Conservation (phyloP, 2,113 vertebrate genomes). For the Riparia riparia region DNA sequence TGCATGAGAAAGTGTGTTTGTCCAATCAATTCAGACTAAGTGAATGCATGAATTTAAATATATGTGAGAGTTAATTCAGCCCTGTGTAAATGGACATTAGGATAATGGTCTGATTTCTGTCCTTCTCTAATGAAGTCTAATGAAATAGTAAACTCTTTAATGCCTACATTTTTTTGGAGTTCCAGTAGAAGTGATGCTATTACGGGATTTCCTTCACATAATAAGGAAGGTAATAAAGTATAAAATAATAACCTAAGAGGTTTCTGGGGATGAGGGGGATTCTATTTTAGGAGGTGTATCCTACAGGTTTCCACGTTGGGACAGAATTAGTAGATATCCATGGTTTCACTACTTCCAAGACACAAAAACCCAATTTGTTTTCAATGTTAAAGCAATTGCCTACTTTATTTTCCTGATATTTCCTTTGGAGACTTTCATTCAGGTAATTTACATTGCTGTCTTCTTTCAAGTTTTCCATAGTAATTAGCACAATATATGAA, state of each 20-base stretch:
- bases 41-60: neutral
- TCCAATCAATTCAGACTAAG: neutral
- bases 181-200: neutral
- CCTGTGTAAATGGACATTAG: neutral
- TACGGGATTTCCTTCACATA: neutral
- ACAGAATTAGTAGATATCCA: neutral
- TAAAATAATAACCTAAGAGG: neutral
- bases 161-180: neutral
- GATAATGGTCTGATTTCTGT: neutral
- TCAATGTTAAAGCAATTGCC: neutral
- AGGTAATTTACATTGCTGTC: neutral
- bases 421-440: neutral
- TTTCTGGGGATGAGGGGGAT: fast-evolving
- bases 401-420: neutral
- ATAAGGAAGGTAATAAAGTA: neutral
- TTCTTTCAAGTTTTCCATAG: neutral
- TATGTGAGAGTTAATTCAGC: neutral
- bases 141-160: neutral
- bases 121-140: neutral
- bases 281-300: neutral
- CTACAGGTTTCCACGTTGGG: neutral
- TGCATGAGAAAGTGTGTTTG: neutral
- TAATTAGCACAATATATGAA: neutral
- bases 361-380: neutral
- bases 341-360: neutral